Percentiles rank a stretch among this genome's conserved stretches.
These are phyloP conservation scores for Cromileptes altivelis DNA, from an alignment of 2,113 vertebrate species.

Conservation along the genomic window DNA sequence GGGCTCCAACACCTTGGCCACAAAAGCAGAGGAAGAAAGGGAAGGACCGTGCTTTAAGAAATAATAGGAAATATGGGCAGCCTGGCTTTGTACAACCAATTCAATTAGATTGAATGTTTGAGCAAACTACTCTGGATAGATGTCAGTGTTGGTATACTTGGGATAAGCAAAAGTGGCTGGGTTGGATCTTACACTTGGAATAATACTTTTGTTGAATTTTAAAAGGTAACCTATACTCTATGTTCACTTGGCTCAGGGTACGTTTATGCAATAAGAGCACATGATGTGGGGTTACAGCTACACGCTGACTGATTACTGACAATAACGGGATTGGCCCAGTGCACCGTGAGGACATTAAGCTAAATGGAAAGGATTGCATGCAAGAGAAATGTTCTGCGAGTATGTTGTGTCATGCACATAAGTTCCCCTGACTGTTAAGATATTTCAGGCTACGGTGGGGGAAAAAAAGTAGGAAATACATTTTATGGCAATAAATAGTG, in stretches of 20 bases:
- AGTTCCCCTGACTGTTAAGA: constrained; percentile 1
- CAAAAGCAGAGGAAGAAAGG: not conserved
- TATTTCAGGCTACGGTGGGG: not conserved
- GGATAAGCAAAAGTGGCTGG: not conserved
- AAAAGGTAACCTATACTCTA: not conserved
- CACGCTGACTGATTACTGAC: constrained; percentile 16
- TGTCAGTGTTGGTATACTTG: not conserved
- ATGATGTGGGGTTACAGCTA: constrained; percentile 14
- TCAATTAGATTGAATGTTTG: not conserved
- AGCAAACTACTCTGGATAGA: not conserved
- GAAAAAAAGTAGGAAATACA: not conserved
- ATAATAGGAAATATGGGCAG: not conserved
- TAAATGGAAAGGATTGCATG: constrained; percentile 21
- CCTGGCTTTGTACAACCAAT: not conserved
- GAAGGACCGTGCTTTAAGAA: not conserved
- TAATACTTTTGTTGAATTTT: not conserved
- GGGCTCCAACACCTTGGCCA: not conserved
- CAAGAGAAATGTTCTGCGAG: constrained; percentile 2
- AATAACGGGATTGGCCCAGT: constrained; percentile 18
- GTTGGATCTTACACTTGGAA: not conserved
- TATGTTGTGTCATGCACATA: not conserved
- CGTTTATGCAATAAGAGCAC: constrained; percentile 5
- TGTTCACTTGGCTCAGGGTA: not conserved
- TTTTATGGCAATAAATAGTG: not conserved
- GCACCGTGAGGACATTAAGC: constrained; percentile 7